phyloP scores from a whole-genome alignment of 2,113 vertebrate species.

The Mustelus asterias region DNA sequence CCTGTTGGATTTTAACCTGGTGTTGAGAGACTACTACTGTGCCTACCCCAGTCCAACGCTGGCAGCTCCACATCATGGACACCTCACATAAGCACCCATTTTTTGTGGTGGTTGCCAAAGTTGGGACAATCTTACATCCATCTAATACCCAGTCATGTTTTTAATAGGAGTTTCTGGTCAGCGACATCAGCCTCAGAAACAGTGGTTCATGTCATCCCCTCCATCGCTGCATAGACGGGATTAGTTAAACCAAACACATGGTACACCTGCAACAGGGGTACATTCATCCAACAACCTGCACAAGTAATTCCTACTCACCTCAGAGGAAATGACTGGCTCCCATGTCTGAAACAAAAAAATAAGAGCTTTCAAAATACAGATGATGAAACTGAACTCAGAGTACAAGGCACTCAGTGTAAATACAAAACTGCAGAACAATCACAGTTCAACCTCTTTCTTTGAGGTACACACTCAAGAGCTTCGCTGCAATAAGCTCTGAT shows the following conservation, averaged over 20 bases:
- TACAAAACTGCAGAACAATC: too few species aligned
- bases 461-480: background rate
- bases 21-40: too few species aligned
- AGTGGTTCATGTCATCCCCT: background rate
- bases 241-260: background rate
- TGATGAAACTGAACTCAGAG: background rate
- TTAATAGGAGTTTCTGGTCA: background rate
- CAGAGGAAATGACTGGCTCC: slow-evolving; percentile 19
- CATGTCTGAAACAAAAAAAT: slow-evolving; percentile 26
- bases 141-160: background rate
- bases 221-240: background rate
- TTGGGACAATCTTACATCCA: background rate
- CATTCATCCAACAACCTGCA: background rate
- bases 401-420: background rate
- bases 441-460: background rate
- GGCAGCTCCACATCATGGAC: too few species aligned
- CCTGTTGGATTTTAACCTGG: too few species aligned
- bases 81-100: background rate
- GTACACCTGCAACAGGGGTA: background rate
- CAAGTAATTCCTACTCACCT: background rate
- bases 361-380: background rate
- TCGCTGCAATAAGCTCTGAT: background rate
- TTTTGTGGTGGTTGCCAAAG: background rate
- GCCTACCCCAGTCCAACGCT: too few species aligned
- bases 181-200: background rate